Evolutionary conservation across 2,888 invertebrate genomes (phyloP).

Genomic region (Caenorhabditis zanzibari): DNA sequence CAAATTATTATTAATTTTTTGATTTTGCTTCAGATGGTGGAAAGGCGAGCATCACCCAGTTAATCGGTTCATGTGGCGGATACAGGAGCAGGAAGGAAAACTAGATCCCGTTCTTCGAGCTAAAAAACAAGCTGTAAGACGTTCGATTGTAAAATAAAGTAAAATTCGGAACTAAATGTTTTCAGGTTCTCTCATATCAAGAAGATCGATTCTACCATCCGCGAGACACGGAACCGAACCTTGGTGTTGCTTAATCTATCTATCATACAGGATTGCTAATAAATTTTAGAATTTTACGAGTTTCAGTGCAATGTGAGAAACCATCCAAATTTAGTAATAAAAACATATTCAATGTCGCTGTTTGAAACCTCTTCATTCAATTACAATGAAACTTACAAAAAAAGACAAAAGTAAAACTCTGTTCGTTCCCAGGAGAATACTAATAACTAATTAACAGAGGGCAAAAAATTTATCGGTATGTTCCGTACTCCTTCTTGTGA

Average conservation of each 20-base stretch:
- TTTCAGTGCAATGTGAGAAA: no score
- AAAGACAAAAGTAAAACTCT: slow-evolving; percentile 34
- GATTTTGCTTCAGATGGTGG: slow-evolving; percentile 52
- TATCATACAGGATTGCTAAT: neutral
- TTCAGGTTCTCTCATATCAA: slow-evolving; percentile 62
- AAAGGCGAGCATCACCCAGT: slow-evolving; percentile 62
- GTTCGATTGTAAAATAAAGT: no score
- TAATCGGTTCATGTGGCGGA: slow-evolving; percentile 61
- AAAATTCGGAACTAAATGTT: neutral
- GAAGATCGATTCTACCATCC: slow-evolving; percentile 56
- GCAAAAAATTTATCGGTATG: slow-evolving; percentile 75
- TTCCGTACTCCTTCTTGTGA: slow-evolving; percentile 77
- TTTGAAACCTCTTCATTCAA: slow-evolving; percentile 42
- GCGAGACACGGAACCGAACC: slow-evolving; percentile 40
- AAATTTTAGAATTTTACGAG: neutral
- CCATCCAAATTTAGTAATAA: no score
- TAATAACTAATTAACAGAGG: slow-evolving; percentile 38
- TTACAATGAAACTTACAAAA: slow-evolving; percentile 45
- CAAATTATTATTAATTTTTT: neutral
- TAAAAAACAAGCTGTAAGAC: slow-evolving; percentile 52
- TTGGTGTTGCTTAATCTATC: slow-evolving; percentile 13
- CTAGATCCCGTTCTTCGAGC: slow-evolving; percentile 42
- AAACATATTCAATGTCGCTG: neutral
- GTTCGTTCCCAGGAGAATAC: slow-evolving; percentile 39
- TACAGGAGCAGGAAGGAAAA: slow-evolving; percentile 51